Base-by-base conservation (phyloP, 1,140 invertebrate genomes). In the Orchesella cincta region DNA sequence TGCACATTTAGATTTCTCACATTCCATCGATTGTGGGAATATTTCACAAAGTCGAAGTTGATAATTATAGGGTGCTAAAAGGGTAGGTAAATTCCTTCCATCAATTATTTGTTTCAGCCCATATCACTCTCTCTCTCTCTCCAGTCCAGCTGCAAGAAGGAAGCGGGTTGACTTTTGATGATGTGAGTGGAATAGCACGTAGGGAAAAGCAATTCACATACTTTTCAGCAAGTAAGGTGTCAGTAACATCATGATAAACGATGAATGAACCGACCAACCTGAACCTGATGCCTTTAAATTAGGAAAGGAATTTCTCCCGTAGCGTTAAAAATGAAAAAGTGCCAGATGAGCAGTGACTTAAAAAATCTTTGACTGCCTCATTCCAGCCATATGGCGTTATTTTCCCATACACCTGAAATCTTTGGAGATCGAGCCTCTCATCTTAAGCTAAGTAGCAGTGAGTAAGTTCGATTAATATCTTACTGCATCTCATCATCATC, bases 201-300 rank as follows among this genome's bases (percentile, higher is more conserved):
- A 23, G 14, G 5, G 26, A 57, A 57, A 57, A 57, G 23, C 54
- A 57, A 57, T 57, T 57, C 54, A 57, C 54, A 57, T 67, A 67
- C 14, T 33, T 67, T 29, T 67, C 52, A 67, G 2, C 62, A 67
- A 67, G 62, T 29, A 67, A 67, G 62, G 62, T 67, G 62, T 67
- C 31, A 29, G 31, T 29, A 29, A 31, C 8, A 33, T n/a, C 62
- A 31, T 67, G 62, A 67, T 67, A 67, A 67, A 67, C 62, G 62
- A 67, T 67, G 62, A 67, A 67, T 67, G 62, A 67, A 67, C 62
- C 62, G 29, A 29, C 62, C 31, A 33, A 29, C 33, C 33, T 67
- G 62, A 67, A 67, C 62, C 62, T 67, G 62, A 67, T 67, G 62
- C 62, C 62, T 67, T 67, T 67, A 67, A 67, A 67, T 67, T 67